Base-by-base conservation (phyloP, 2,797 vertebrate genomes). In the Lacerta agilis region DNA sequence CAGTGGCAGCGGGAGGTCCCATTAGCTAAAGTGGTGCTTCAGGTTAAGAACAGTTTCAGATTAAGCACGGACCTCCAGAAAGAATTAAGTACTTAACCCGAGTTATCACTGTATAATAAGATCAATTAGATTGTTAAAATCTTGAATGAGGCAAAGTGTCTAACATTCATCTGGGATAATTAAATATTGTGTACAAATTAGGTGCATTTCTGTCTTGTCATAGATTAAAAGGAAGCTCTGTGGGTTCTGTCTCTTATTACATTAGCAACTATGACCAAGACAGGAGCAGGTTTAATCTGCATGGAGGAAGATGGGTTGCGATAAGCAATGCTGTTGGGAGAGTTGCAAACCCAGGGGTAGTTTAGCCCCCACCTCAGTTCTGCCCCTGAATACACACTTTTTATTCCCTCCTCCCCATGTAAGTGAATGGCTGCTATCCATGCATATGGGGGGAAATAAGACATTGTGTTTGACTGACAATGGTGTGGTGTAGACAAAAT, bases 171-270 rank as follows among this genome's bases (percentile, higher is more conserved):
- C n/a, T 88, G 79, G 58, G 66, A 3, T 64, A 66, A 82, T 82
- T 91, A 87, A 33, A 89, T 33, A 1, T 87, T 55, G 2, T 82
- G 91, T 72, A 69, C 64, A 0, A 25, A 43, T 78, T 79, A 8
- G 0, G 0, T 1, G 8, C 66, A n/a, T 83, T 93, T 64, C 79
- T 61, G 58, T 17, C 20, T 80, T 55, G 38, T 64, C 20, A 38
- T 38, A 5, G 71, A 90, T 90, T 89, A 33, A 82, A 71, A 89
- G 86, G 71, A 71, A 87, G 49, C 20, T 91, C 45, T 92, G 92
- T 36, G 89, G 23, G 27, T 17, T 78, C 25, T 79, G 29, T 17
- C 77, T 36, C 71, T 36, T 36, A 17, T 36, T 36, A 36, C 71
- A 73, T 18, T 33, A 73, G 10, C 11, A 71, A 71, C 10, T 33